Base-by-base conservation (phyloP, 1,140 invertebrate genomes). In the Pachypsylla venusta region DNA sequence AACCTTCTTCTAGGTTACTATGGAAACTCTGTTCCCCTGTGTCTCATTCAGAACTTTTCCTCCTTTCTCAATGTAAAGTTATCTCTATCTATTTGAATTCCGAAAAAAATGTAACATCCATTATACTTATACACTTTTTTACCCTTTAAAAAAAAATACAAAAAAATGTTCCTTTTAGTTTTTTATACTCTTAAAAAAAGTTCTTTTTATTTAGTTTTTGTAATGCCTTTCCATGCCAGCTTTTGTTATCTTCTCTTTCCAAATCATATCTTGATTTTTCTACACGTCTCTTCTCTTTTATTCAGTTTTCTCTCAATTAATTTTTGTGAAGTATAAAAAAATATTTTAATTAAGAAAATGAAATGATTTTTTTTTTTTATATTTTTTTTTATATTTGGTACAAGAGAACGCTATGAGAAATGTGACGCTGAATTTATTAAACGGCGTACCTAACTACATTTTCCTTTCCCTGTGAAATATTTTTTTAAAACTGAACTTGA, bases 71-170 rank as follows among this genome's bases (percentile, higher is more conserved):
- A 3, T 5, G 42, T 10, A 10, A 48, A 48, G 42, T 48, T 48
- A 48, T 48, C 42, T 48, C 42, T 48, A 48, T 48, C 42, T 48
- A 48, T 48, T 48, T 48, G 42, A 5, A 48, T 19, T 48, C 22
- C 42, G 22, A n/a, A 48, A 48, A 48, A 48, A 48, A 35, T 35
- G 42, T 48, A 48, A 48, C 42, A 48, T 48, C 42, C 42, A 48
- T 48, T 48, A 48, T 48, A 48, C 42, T 48, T 48, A 48, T 19
- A 48, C 42, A 48, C 16, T 48, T 48, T 48, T 48, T 48, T 48
- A 5, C 4, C 42, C 42, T n/a, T 35, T 35, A 10, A 35, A 35
- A 35, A 35, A 35, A n/a, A 35, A 35, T 7, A 48, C 3, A 48
- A 48, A 48, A 48, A 48, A 48, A 10, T 22, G 42, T 48, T 48